Base-by-base conservation (phyloP, 2,888 invertebrate genomes). In the Anthophora plumipes region DNA sequence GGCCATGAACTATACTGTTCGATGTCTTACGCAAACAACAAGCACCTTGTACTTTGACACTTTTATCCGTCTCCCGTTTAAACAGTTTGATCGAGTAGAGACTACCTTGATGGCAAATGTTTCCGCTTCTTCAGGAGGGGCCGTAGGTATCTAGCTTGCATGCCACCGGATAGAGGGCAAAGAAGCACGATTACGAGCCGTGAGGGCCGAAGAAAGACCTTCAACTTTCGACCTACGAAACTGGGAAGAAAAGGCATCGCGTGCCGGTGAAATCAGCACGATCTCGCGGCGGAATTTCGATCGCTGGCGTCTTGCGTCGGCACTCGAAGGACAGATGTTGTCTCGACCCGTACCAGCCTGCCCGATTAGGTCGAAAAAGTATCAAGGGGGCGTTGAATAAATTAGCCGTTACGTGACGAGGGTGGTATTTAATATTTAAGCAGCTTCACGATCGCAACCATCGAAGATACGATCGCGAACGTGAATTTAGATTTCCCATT, bases 201-300 rank as follows among this genome's bases (percentile, higher is more conserved):
- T 55, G 64, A 50, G 57, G 60, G 57, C 59, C 43, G 75, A 63
- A 59, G 81, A 43, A 70, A 81, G 85, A 89, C 88, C 88, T 88
- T 88, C 89, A 83, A 89, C 88, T 88, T 86, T 88, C 85, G 88
- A 87, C 89, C 90, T 86, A 85, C 86, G 84, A 17, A 71, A 64
- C 25, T 46, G 52, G 46, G 43, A 81, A 78, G 89, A 82, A 83
- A 87, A 80, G 82, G 75, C 77, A 85, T 90, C 87, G 89, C 89
- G 89, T 85, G 89, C 60, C 64, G 54, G 57, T 60, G 73, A 73
- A 78, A 85, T 84, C 80, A 74, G 72, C 69, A 60, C 71, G 78
- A 87, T 83, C 80, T 80, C 71, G 64, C 67, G 66, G 50, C 55
- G 64, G 67, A 70, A 76, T 77, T 85, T 82, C 81, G 78, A 86